phyloP scores from a whole-genome alignment of 37 sponge, comb jelly and placozoan genomes.

The Petrosia ficiformis region DNA sequence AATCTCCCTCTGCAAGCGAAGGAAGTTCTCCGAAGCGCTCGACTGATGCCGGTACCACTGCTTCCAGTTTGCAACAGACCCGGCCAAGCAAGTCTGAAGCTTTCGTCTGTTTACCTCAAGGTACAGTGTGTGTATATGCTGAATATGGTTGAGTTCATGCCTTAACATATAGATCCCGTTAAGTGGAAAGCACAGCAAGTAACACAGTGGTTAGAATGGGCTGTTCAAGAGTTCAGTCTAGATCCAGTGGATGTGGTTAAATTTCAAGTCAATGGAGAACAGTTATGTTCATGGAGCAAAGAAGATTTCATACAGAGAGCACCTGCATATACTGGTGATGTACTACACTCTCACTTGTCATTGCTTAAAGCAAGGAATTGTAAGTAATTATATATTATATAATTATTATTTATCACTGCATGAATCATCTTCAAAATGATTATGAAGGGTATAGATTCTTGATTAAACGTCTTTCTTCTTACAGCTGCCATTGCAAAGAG shows the following conservation, averaged over 20 bases:
- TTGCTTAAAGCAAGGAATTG: constrained; percentile 36
- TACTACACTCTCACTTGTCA: constrained; percentile 58
- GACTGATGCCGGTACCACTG: neutral
- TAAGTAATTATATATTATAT: neutral
- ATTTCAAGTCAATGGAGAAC: constrained; percentile 49
- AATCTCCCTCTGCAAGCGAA: neutral
- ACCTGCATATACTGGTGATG: constrained; percentile 68
- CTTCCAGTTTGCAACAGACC: neutral
- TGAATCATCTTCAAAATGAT: neutral
- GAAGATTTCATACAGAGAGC: constrained; percentile 63
- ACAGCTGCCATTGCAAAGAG: no score
- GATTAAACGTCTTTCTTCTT: no score
- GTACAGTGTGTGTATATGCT: no score
- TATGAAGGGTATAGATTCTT: neutral
- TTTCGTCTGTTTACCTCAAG: constrained; percentile 5
- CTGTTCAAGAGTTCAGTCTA: constrained; percentile 52
- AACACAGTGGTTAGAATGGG: constrained; percentile 74
- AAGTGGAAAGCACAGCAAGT: constrained; percentile 63
- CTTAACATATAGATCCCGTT: constrained; percentile 78
- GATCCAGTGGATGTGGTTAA: constrained; percentile 35
- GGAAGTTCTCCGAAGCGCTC: neutral
- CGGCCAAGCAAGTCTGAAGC: neutral
- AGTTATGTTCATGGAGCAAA: constrained; percentile 44
- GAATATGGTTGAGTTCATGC: no score
- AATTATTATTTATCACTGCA: neutral